phyloP scores from a whole-genome alignment of 1,140 invertebrate species.

The Homarus americanus region DNA sequence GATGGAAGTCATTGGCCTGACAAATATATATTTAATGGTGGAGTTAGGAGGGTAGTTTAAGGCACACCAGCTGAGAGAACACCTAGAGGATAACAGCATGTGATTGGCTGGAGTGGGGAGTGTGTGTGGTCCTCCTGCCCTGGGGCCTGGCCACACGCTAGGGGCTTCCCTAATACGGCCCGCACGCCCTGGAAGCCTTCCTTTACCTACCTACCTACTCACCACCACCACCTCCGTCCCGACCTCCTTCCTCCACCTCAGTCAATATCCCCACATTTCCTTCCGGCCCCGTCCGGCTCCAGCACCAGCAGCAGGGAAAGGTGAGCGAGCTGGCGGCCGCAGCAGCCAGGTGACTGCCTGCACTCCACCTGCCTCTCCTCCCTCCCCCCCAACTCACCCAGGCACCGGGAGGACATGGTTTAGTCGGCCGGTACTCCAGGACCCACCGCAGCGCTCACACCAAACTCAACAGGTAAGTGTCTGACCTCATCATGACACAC shows the following conservation, averaged over 20 bases:
- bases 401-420: not conserved
- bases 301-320: not conserved
- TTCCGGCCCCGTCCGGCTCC: not conserved
- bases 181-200: slow-evolving; percentile 16
- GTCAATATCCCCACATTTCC: not conserved
- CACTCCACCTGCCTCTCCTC: slow-evolving; percentile 3
- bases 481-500: no score
- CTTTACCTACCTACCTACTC: not conserved
- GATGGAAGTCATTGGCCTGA: not conserved
- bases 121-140: not conserved
- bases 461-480: slow-evolving; percentile 48
- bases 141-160: not conserved
- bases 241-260: not conserved
- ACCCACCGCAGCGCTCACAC: slow-evolving; percentile 29
- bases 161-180: not conserved
- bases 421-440: slow-evolving; percentile 34
- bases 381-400: slow-evolving; percentile 29
- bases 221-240: not conserved
- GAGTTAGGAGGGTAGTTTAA: slow-evolving; percentile 20
- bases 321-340: not conserved
- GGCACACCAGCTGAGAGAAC: not conserved
- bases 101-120: slow-evolving; percentile 27
- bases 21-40: slow-evolving; percentile 26
- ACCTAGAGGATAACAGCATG: not conserved
- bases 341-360: not conserved